Conservation (phyloP, 1,140 invertebrate species). For the Calephelis nemesis region DNA sequence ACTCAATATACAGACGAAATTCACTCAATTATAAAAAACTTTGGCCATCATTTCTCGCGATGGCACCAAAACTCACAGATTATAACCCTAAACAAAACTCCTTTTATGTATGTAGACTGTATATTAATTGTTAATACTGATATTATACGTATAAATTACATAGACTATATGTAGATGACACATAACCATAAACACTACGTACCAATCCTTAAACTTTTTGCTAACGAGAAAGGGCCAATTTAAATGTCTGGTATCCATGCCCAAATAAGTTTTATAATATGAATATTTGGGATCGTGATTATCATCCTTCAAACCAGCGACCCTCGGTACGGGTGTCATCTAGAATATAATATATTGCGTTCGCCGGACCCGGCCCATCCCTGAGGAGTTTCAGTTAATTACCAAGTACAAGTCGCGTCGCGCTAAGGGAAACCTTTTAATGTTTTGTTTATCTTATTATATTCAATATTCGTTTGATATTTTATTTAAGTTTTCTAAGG, state of each 20-base stretch:
- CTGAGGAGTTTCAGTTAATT: constrained; percentile 69
- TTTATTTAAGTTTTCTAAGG: neutral
- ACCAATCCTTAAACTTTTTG: neutral
- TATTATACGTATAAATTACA: too few relatives aligned
- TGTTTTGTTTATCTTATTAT: constrained; percentile 61
- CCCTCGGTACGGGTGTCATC: constrained; percentile 57
- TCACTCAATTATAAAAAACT: too few relatives aligned
- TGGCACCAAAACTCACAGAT: too few relatives aligned
- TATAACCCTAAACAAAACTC: too few relatives aligned
- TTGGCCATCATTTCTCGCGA: too few relatives aligned
- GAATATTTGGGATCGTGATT: constrained; percentile 46
- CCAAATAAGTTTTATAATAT: constrained; percentile 23
- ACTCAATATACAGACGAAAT: too few relatives aligned
- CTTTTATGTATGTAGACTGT: too few relatives aligned
- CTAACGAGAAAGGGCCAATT: neutral
- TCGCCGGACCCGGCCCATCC: constrained; percentile 56
- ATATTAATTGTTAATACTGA: too few relatives aligned
- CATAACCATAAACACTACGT: neutral
- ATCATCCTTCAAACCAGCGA: constrained; percentile 63
- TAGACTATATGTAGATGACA: neutral
- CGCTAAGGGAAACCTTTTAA: constrained; percentile 57
- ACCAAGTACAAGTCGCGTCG: constrained; percentile 63
- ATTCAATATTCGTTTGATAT: constrained; percentile 28
- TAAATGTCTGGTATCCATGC: constrained; percentile 17
- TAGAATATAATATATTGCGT: constrained; percentile 72